phyloP scores from a whole-genome alignment of 2,113 vertebrate species.

The Micromys minutus region DNA sequence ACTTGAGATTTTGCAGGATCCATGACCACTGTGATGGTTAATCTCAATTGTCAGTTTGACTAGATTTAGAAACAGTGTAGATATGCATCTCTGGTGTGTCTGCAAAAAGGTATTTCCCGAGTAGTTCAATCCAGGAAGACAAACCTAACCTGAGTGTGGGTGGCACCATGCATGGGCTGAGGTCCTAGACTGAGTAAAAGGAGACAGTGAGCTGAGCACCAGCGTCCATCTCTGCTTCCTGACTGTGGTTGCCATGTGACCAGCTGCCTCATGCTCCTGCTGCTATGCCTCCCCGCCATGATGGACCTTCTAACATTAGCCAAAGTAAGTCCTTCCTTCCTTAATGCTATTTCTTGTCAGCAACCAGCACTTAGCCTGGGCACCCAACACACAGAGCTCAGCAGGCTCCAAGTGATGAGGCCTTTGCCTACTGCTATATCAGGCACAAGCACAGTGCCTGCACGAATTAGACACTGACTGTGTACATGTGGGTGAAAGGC shows the following conservation, averaged over 20 bases:
- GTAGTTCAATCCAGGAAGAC: neutral
- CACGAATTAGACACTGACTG: neutral
- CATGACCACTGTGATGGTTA: neutral
- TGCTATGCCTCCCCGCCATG: neutral
- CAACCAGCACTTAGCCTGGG: no score
- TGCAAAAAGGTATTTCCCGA: neutral
- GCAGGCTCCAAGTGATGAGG: neutral
- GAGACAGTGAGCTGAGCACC: neutral
- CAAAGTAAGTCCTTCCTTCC: neutral
- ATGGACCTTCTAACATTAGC: neutral
- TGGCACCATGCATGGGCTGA: neutral
- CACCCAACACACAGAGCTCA: neutral
- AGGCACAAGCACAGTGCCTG: neutral
- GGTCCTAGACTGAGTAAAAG: neutral
- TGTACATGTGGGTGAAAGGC: neutral
- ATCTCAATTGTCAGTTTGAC: neutral
- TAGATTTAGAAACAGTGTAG: neutral
- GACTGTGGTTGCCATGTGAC: neutral
- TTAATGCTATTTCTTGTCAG: neutral
- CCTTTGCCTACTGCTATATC: neutral
- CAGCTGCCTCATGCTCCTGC: neutral
- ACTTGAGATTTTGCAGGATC: neutral
- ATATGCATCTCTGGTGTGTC: neutral
- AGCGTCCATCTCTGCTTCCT: neutral
- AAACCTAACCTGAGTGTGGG: neutral